These are phyloP conservation scores for Atta cephalotes DNA, from an alignment of 1,140 invertebrate genomes.

Conservation along the genomic window DNA sequence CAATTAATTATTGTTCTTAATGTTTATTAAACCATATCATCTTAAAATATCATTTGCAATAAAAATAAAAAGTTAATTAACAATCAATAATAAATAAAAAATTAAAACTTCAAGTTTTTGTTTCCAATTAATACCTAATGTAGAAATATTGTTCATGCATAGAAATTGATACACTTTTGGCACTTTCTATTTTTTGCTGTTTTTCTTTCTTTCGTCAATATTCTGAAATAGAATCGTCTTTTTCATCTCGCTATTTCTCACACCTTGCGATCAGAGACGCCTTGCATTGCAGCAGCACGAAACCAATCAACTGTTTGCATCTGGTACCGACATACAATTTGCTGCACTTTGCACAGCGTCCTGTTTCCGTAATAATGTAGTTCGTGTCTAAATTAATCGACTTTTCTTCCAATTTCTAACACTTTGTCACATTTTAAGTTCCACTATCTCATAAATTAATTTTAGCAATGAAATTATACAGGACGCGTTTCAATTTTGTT, in stretches of 20 bases:
- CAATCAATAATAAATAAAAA: constrained; percentile 1
- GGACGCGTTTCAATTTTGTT: neutral
- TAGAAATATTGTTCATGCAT: neutral
- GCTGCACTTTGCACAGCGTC: constrained; percentile 67
- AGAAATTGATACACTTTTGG: neutral
- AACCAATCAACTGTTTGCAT: constrained; percentile 72
- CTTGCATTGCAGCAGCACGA: constrained; percentile 30
- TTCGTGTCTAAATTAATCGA: constrained; percentile 40
- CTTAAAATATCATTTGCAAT: neutral
- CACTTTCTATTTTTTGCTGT: neutral
- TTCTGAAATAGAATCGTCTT: constrained; percentile 40
- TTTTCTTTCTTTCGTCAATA: neutral
- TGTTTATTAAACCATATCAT: neutral
- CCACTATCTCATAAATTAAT: constrained; percentile 2
- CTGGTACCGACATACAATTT: constrained; percentile 78
- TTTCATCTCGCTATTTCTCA: constrained; percentile 10
- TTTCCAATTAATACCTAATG: neutral
- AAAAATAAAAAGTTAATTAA: neutral
- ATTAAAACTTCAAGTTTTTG: neutral
- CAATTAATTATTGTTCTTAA: neutral
- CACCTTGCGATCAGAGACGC: constrained; percentile 37
- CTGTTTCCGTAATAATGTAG: constrained; percentile 44
- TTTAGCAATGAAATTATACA: neutral
- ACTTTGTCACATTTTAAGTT: constrained; percentile 1
- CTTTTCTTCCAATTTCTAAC: constrained; percentile 21